Conservation (phyloP, 35 echinoderm and acorn worm species). For the Heliocidaris tuberculata region DNA sequence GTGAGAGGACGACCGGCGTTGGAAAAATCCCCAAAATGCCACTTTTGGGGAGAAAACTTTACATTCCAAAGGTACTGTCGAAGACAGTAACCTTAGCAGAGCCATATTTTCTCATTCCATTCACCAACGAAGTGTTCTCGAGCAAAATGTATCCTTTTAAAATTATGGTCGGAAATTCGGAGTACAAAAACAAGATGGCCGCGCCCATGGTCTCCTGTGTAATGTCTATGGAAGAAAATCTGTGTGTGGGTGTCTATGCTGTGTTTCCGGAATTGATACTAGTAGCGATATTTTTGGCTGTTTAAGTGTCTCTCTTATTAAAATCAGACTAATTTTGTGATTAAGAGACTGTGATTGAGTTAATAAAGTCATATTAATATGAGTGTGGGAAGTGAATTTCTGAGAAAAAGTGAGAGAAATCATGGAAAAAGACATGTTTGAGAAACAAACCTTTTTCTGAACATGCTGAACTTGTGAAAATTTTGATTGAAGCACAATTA, state of each 20-base stretch:
- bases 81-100: slow-evolving; percentile 44
- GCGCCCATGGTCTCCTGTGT: slow-evolving; percentile 60
- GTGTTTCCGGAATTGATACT: background rate
- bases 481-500: no score
- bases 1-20: slow-evolving; percentile 14
- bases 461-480: no score
- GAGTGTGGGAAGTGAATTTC: no score
- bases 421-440: no score
- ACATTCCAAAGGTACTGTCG: slow-evolving; percentile 52
- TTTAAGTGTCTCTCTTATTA: background rate
- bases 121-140: slow-evolving; percentile 90
- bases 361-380: no score
- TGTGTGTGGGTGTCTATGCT: background rate
- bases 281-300: background rate
- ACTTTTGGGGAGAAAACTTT: slow-evolving; percentile 67
- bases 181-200: slow-evolving; percentile 66
- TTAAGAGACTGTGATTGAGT: no score
- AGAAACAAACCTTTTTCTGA: no score
- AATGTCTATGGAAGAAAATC: slow-evolving; percentile 28
- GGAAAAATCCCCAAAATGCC: slow-evolving; percentile 68
- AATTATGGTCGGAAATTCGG: background rate
- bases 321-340: no score
- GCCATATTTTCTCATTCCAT: slow-evolving; percentile 64
- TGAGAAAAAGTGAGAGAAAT: no score
- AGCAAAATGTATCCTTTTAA: slow-evolving; percentile 91